A percentile compares a stretch with the other conserved stretches of the same genome.
Conservation (phyloP, 2,113 vertebrate genomes). For the Myrmophylax atrothorax region DNA sequence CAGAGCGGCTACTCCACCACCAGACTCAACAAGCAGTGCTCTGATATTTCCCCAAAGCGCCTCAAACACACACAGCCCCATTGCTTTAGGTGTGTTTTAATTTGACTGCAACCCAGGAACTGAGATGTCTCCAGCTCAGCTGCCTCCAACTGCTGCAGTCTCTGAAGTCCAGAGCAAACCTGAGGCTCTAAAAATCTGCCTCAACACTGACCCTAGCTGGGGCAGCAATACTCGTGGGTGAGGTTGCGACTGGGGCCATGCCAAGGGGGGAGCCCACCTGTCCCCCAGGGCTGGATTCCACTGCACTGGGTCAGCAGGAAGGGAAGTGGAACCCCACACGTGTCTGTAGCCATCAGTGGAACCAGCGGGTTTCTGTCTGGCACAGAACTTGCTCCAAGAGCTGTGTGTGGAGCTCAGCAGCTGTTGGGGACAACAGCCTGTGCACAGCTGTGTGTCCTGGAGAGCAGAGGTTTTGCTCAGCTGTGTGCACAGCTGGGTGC, state of each 20-base stretch:
- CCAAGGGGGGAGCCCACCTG: fast-evolving
- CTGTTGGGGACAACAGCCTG: not conserved
- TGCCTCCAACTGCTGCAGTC: not conserved
- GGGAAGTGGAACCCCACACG: fast-evolving
- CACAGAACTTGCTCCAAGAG: not conserved
- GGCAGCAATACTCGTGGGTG: fast-evolving
- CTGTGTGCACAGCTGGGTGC: not conserved
- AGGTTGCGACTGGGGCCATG: fast-evolving
- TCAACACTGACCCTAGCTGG: not conserved
- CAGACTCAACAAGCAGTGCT: not conserved
- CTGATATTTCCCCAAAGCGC: not conserved
- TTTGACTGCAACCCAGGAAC: not conserved
- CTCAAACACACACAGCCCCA: not conserved
- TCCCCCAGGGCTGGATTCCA: not conserved
- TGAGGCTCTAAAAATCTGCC: not conserved
- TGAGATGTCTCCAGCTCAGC: not conserved
- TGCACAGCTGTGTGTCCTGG: not conserved
- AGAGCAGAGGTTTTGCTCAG: not conserved
- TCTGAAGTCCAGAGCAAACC: not conserved
- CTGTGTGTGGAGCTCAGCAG: not conserved
- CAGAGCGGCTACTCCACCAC: fast-evolving
- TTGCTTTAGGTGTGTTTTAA: not conserved
- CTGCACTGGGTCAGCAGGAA: fast-evolving
- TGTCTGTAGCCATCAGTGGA: fast-evolving
- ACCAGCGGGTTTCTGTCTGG: not conserved